phyloP scores from a whole-genome alignment of 2,113 vertebrate genomes.

The Morone saxatilis region DNA sequence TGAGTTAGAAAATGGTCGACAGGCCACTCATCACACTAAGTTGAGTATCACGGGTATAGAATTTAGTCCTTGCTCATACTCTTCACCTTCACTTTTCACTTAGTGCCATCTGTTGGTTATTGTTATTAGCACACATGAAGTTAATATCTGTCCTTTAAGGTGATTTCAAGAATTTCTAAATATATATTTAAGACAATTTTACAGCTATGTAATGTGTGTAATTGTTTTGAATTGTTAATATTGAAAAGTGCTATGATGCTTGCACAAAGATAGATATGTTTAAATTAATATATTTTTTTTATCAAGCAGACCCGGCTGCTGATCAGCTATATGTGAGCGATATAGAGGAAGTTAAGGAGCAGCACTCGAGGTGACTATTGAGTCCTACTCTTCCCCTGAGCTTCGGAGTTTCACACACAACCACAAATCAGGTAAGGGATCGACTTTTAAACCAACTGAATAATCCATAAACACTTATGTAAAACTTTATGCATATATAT shows the following conservation, averaged over 20 bases:
- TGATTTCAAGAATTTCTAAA: neutral
- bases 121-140: conserved; percentile 7
- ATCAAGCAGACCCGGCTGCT: neutral
- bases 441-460: neutral
- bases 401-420: neutral
- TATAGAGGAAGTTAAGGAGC: neutral
- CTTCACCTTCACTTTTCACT: neutral
- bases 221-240: neutral
- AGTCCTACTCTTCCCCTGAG: neutral
- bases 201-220: neutral
- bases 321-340: neutral
- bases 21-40: too few relatives aligned
- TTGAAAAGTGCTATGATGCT: neutral
- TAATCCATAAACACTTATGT: neutral
- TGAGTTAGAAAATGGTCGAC: too few relatives aligned
- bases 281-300: neutral
- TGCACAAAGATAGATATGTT: neutral
- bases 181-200: neutral
- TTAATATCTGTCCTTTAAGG: neutral
- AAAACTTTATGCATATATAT: neutral
- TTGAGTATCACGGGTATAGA: too few relatives aligned
- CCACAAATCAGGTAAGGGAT: neutral
- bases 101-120: conserved; percentile 50
- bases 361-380: neutral
- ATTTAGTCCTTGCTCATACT: neutral